Percentiles rank a stretch among this genome's conserved stretches.
Conservation (phyloP, 2,797 vertebrate genomes). For the Alca torda region DNA sequence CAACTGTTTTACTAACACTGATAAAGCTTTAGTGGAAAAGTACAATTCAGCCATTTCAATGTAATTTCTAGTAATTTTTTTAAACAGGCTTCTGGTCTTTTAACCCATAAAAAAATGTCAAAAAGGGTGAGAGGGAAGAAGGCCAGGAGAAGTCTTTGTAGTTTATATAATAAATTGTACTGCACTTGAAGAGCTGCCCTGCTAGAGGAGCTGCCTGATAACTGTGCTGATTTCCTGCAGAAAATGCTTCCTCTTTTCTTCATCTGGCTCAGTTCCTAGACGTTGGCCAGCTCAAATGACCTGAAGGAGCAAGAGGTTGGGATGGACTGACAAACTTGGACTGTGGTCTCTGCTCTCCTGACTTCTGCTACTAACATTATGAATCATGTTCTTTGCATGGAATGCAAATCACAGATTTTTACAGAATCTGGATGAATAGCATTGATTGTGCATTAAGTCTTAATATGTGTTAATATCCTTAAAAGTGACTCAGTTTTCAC, state of each 20-base stretch:
- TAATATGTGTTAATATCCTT: not conserved
- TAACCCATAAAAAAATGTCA: not conserved
- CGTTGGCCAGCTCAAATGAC: not conserved
- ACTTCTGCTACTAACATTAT: not conserved
- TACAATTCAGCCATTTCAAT: not conserved
- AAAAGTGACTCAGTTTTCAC: not conserved
- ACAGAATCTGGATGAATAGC: not conserved
- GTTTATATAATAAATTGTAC: not conserved
- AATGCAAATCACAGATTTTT: not conserved
- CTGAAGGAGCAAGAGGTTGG: not conserved
- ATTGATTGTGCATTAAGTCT: not conserved
- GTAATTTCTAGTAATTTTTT: not conserved
- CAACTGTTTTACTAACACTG: not conserved
- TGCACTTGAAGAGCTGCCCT: not conserved
- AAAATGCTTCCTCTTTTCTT: not conserved
- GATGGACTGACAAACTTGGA: not conserved
- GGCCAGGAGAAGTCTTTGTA: not conserved
- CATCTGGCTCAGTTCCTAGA: not conserved
- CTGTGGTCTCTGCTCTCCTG: not conserved
- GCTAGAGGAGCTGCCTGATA: not conserved
- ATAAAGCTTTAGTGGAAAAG: not conserved
- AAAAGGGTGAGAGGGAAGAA: not conserved
- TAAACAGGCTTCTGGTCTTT: rapidly evolving
- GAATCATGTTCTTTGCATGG: not conserved
- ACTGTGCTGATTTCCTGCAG: not conserved